Percentiles rank a stretch among this genome's conserved stretches.
phyloP scores from a whole-genome alignment of 2,113 vertebrate species.

The Scolopax mira region DNA sequence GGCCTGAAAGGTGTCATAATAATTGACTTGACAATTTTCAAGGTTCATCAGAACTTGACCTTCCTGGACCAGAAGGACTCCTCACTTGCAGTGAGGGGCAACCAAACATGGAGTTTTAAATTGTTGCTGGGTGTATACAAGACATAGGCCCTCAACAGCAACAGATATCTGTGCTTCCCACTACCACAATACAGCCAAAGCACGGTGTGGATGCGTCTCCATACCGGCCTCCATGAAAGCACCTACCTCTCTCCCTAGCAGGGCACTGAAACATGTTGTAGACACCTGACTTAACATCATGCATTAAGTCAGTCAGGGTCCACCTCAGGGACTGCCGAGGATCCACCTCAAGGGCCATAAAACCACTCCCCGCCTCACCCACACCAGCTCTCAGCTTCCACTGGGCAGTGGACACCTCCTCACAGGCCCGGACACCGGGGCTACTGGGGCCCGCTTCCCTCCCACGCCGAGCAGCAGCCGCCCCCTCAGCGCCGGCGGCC shows the following conservation, averaged over 20 bases:
- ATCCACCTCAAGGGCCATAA: too few species aligned
- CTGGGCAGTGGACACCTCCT: not conserved
- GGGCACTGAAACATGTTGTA: not conserved
- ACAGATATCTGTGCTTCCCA: not conserved
- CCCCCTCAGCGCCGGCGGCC: not conserved
- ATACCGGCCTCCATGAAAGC: not conserved
- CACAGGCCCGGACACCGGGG: not conserved
- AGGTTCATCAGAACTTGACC: not conserved
- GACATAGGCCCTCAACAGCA: not conserved
- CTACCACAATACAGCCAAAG: not conserved
- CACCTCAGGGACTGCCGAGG: not conserved
- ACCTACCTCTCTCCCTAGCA: not conserved
- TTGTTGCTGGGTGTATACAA: not conserved
- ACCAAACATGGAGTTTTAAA: not conserved
- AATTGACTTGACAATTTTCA: not conserved
- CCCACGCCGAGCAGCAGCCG: not conserved
- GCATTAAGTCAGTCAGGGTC: too few species aligned
- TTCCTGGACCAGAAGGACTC: not conserved
- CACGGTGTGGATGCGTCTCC: not conserved
- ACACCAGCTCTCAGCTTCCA: accelerated
- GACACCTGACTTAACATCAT: accelerated
- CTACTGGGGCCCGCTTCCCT: accelerated
- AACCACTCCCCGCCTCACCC: accelerated
- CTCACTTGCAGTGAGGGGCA: not conserved
- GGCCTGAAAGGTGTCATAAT: not conserved